Conservation (phyloP, 2,888 invertebrate species). For the Pandemis heparana region DNA sequence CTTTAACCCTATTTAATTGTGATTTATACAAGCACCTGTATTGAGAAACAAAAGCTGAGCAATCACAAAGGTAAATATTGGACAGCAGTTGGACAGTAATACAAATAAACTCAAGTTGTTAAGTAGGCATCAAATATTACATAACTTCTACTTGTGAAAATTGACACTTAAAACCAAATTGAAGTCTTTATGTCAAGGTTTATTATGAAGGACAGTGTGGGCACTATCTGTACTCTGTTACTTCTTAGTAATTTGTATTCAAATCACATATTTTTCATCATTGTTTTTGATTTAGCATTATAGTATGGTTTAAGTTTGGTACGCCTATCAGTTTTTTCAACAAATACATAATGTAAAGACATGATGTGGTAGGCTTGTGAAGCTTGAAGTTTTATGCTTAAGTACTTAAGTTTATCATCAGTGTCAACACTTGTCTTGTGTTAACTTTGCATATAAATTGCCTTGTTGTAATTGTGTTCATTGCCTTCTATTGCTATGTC, state of each 20-base stretch:
- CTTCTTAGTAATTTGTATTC: neutral
- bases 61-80: neutral
- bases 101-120: conserved; percentile 12
- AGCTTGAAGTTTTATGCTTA: neutral
- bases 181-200: conserved; percentile 37
- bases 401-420: neutral
- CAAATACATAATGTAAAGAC: neutral
- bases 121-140: conserved; percentile 20
- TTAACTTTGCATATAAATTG: neutral
- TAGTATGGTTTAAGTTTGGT: neutral
- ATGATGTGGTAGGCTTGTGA: neutral
- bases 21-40: neutral
- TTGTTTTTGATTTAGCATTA: neutral
- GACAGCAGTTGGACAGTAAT: neutral
- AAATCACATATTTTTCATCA: conserved; percentile 1
- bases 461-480: neutral
- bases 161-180: conserved; percentile 34
- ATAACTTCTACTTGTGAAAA: conserved; percentile 35
- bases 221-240: conserved; percentile 8
- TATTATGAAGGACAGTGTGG: conserved; percentile 25
- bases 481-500: neutral
- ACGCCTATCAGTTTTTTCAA: neutral
- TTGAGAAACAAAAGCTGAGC: neutral
- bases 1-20: no score
- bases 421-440: neutral